Base-by-base conservation (phyloP, 2,797 vertebrate species). In the Chelonia mydas region DNA sequence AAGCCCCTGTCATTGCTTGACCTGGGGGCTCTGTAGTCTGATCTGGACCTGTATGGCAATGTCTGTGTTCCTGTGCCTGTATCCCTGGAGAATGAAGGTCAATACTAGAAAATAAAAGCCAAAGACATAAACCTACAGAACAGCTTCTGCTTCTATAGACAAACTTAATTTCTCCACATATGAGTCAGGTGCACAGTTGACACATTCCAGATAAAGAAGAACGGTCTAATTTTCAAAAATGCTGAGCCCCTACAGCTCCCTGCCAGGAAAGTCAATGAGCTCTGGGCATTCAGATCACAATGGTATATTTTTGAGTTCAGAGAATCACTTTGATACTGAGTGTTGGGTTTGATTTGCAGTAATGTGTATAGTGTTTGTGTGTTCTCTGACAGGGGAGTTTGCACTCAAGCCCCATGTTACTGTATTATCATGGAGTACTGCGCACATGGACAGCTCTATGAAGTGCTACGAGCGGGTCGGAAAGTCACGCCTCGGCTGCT, bases 371-470 rank as follows among this genome's bases (percentile, higher is more conserved):
- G 4, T 76, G 27, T 77, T 15, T 11, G 11, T 31, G 17, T 80
- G 55, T 16, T 72, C 89, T 94, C 90, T 93, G 93, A 7, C 97
- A 99, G 99, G 98, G 99, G 99, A 5, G 99, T 99, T 74, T 99
- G 99, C 96, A 99, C 99, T 1, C 99, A 99, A 98, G 99, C 99
- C 5, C 99, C 99, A 0, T 99, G 99, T 97, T 99, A 99, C 97
- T 99, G 99, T 90, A 99, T 99, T 95, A 99, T 99, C 98, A 99
- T 99, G 99, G 99, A 99, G 88, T 99, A 99, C 96, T 99, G 99
- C 86, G 99, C 99, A 9, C 99, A 99, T 1, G 99, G 99, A 53
- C 99, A 99, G 96, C 99, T 99, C 87, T 99, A 99, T 0, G 99
- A 99, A 97, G 99, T 99, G 89, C 97, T 99, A 97, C 97, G 99